A percentile compares a stretch with the other conserved stretches of the same genome.
Evolutionary conservation across 2,113 vertebrate genomes (phyloP).

Genomic region (Podiceps cristatus): DNA sequence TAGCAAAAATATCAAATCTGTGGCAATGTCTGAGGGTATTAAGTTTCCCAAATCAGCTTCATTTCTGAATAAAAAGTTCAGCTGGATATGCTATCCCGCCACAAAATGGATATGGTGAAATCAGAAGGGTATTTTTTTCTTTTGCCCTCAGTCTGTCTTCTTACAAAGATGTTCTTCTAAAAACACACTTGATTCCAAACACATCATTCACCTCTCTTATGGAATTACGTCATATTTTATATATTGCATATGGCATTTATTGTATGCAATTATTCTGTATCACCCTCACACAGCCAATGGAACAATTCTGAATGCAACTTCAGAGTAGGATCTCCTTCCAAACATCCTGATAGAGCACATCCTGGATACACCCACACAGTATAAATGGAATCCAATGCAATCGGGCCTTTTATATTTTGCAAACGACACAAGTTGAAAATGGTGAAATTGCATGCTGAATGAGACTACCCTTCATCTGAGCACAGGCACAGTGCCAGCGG

Average conservation of each 20-base stretch:
- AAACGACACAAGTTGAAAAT: conserved; percentile 21
- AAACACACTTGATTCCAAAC: background rate
- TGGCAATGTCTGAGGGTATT: background rate
- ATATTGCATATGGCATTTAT: background rate
- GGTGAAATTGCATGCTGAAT: background rate
- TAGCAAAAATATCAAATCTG: background rate
- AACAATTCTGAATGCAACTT: conserved; percentile 38
- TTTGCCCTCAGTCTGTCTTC: background rate
- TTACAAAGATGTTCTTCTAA: background rate
- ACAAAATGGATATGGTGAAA: background rate
- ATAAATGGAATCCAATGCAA: conserved; percentile 45
- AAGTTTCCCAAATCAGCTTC: background rate
- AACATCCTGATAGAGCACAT: conserved; percentile 61
- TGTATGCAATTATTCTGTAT: background rate
- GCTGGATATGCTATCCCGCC: background rate
- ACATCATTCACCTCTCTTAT: background rate
- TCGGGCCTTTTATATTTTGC: conserved; percentile 1
- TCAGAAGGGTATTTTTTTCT: background rate
- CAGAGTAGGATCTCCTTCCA: conserved; percentile 39
- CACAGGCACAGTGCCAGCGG: background rate
- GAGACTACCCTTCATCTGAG: background rate
- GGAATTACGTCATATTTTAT: background rate
- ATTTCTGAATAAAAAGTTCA: background rate
- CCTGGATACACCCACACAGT: conserved; percentile 52
- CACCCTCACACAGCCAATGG: background rate